Evolutionary conservation across 2,888 invertebrate species (phyloP).

Genomic region (Caenorhabditis plicata): DNA sequence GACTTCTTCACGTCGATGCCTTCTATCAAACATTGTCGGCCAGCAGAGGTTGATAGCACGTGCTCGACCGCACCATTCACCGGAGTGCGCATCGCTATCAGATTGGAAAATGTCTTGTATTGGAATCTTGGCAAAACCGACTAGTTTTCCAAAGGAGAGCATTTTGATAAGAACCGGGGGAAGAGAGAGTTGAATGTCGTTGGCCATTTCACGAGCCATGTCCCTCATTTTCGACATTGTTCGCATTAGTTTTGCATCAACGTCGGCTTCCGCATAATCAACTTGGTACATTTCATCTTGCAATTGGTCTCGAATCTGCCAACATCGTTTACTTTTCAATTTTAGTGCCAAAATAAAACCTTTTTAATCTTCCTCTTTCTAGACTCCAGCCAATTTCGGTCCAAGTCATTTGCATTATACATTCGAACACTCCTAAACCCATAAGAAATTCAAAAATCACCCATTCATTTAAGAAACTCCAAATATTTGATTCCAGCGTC

Average conservation of each 20-base stretch:
- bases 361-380: constrained; percentile 10
- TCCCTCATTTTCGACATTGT: constrained; percentile 11
- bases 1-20: constrained; percentile 30
- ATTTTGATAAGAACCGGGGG: constrained; percentile 55
- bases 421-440: constrained; percentile 1
- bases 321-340: too few relatives aligned
- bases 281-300: constrained; percentile 3
- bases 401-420: constrained; percentile 7
- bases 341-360: too few relatives aligned
- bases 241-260: constrained; percentile 17
- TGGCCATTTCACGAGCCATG: constrained; percentile 13
- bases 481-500: constrained; percentile 3
- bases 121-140: constrained; percentile 53
- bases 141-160: constrained; percentile 48
- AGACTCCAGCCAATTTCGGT: constrained; percentile 2
- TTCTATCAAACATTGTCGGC: constrained; percentile 30
- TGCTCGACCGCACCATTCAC: constrained; percentile 37
- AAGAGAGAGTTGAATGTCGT: constrained; percentile 34
- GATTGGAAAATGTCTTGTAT: constrained; percentile 42
- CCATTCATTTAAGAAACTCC: constrained; percentile 3
- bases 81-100: constrained; percentile 22
- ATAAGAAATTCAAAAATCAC: neutral
- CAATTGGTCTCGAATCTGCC: constrained; percentile 18
- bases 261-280: constrained; percentile 24
- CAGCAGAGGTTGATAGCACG: constrained; percentile 37